Evolutionary conservation across 2,888 invertebrate genomes (phyloP), one percentile per base, ranked within the genome.

Genomic region (Petrolisthes cinctipes): DNA sequence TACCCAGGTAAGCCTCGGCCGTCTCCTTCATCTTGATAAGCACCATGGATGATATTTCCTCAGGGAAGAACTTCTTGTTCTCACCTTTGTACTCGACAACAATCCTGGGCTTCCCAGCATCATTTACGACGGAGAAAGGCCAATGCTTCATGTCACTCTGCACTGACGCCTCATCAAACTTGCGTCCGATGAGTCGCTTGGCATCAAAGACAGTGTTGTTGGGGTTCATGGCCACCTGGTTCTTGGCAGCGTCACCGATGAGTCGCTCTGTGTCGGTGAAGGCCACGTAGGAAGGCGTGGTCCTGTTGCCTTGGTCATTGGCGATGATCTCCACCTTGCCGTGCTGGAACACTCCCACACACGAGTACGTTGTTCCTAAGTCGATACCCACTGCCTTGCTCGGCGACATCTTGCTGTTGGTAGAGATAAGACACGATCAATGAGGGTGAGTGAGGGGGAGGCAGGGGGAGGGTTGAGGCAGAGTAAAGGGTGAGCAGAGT

Each of bases 1-100:
- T 68, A 9, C 96, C 96, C 89, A 96, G 92, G 92, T 95, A 96
- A 0, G 97, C 96, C 93, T 97, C 97, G 79, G 97, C 97, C 83
- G 96, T 96, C 93, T 97, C 96, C 95, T 97, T 97, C 98, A 98
- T 98, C 93, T 98, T 98, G 57, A 95, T 96, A 90, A 98, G 94
- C 81, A 95, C 0, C 95, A 95, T 95, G 82, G 94, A 94, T 83
- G 94, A 94, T 86, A 95, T 93, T 93, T 95, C 95, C 92, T 95
- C 95, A 4, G 95, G 94, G 93, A 93, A 94, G 92, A 95, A 95
- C 73, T 93, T 93, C 92, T 95, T 95, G 82, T 92, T 92, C 92
- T 95, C 95, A 90, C 94, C 95, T 92, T 95, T 95, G 93, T 94
- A 95, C 73, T 93, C 93, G 51, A 94, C 94, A 92, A 94, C 92